Evolutionary conservation across 1,140 invertebrate genomes (phyloP).

Genomic region (Tribolium madens): DNA sequence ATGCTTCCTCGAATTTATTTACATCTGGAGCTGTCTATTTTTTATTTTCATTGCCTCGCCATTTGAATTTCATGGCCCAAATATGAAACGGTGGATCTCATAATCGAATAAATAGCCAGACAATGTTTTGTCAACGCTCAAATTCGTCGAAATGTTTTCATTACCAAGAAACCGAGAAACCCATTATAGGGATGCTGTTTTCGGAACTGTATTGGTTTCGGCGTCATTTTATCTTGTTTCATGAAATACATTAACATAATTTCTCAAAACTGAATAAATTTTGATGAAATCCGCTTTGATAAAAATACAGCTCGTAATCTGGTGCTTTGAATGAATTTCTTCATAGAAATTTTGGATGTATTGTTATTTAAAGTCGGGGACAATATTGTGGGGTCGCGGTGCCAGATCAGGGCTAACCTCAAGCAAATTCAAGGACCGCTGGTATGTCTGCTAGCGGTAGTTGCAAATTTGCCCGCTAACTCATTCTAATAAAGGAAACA

Average conservation of each 20-base stretch:
- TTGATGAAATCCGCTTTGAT: too few relatives aligned
- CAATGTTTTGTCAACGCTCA: not conserved
- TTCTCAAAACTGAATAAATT: not conserved
- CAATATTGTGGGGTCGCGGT: not conserved
- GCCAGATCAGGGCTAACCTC: constrained; percentile 5
- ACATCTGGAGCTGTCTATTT: not conserved
- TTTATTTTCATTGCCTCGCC: not conserved
- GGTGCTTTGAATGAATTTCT: too few relatives aligned
- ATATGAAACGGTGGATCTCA: too few relatives aligned
- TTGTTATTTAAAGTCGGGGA: too few relatives aligned
- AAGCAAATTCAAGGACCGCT: not conserved
- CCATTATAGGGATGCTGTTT: not conserved
- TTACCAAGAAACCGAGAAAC: not conserved
- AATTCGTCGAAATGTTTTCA: not conserved
- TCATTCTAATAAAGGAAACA: constrained; percentile 39
- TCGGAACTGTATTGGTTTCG: too few relatives aligned
- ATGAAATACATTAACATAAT: not conserved
- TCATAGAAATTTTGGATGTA: not conserved
- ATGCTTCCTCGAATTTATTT: not conserved
- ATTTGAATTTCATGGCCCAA: too few relatives aligned
- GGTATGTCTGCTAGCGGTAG: constrained; percentile 32
- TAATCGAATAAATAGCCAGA: too few relatives aligned
- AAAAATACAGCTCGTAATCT: too few relatives aligned
- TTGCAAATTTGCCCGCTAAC: constrained; percentile 38
- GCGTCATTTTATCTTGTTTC: not conserved